Evolutionary conservation across 1,140 invertebrate genomes (phyloP).

Genomic region (Leptinotarsa lineolata): DNA sequence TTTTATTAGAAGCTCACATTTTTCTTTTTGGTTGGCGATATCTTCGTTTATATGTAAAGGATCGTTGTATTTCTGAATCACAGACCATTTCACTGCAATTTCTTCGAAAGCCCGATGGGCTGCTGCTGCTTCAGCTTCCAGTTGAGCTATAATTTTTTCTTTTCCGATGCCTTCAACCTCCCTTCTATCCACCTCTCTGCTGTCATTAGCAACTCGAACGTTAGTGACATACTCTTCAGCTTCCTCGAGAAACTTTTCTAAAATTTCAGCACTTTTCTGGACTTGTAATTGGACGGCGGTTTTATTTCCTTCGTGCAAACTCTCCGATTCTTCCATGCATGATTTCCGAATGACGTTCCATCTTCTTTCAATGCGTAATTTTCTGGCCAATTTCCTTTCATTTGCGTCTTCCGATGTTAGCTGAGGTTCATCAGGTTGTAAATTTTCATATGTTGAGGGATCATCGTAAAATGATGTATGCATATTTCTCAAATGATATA

Average conservation of each 20-base stretch:
- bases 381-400: slow-evolving; percentile 67
- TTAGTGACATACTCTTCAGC: slow-evolving; percentile 74
- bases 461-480: slow-evolving; percentile 9
- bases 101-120: slow-evolving; percentile 70
- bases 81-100: slow-evolving; percentile 74
- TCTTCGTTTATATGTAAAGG: slow-evolving; percentile 77
- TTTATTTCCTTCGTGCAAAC: slow-evolving; percentile 45
- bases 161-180: slow-evolving; percentile 57
- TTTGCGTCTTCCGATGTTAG: slow-evolving; percentile 58
- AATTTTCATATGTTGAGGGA: slow-evolving; percentile 20
- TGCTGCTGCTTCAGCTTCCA: slow-evolving; percentile 69
- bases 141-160: slow-evolving; percentile 60
- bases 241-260: slow-evolving; percentile 67
- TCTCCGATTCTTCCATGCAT: slow-evolving; percentile 28
- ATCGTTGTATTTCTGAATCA: slow-evolving; percentile 72
- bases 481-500: background rate
- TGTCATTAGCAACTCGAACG: slow-evolving; percentile 73
- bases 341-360: slow-evolving; percentile 58
- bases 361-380: slow-evolving; percentile 64
- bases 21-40: slow-evolving; percentile 71
- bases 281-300: slow-evolving; percentile 64
- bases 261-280: slow-evolving; percentile 61
- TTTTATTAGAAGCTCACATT: slow-evolving; percentile 71
- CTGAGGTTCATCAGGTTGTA: slow-evolving; percentile 39
- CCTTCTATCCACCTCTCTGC: slow-evolving; percentile 66